Percentiles rank a stretch among this genome's conserved stretches.
phyloP scores from a whole-genome alignment of 2,888 invertebrate species.

The Lepidonotus clava region DNA sequence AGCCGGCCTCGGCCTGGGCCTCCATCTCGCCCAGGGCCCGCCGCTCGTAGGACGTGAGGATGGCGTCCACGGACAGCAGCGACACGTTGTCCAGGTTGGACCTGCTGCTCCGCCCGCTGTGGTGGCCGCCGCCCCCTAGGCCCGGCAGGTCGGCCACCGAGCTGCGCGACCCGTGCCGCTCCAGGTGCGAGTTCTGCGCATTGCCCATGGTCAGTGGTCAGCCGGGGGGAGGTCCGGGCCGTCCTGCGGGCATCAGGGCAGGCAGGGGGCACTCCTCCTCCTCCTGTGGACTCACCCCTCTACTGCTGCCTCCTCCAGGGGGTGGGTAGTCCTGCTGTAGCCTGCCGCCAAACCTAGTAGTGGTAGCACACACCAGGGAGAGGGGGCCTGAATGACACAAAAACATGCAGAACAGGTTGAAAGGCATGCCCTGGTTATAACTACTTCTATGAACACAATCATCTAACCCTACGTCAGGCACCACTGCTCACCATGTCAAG shows the following conservation, averaged over 20 bases:
- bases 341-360: not conserved
- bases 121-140: not conserved
- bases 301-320: not conserved
- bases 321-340: not conserved
- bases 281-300: not conserved
- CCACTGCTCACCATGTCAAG: no score
- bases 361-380: no score
- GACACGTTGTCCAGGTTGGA: conserved; percentile 19
- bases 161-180: not conserved
- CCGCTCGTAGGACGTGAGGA: conserved; percentile 23
- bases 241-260: not conserved
- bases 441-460: no score
- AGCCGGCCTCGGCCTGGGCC: not conserved
- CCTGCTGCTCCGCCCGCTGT: not conserved
- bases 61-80: conserved; percentile 16
- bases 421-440: no score
- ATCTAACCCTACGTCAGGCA: no score
- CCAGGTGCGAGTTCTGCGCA: conserved; percentile 37
- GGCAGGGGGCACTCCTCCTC: no score
- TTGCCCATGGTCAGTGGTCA: conserved; percentile 14
- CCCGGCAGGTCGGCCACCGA: not conserved
- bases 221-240: not conserved
- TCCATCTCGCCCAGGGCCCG: conserved; percentile 1
- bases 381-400: not conserved
- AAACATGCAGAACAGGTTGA: not conserved